Evolutionary conservation across 2,113 vertebrate species (phyloP), one percentile per base, ranked within the genome.

Genomic region (Danionella cerebrum): DNA sequence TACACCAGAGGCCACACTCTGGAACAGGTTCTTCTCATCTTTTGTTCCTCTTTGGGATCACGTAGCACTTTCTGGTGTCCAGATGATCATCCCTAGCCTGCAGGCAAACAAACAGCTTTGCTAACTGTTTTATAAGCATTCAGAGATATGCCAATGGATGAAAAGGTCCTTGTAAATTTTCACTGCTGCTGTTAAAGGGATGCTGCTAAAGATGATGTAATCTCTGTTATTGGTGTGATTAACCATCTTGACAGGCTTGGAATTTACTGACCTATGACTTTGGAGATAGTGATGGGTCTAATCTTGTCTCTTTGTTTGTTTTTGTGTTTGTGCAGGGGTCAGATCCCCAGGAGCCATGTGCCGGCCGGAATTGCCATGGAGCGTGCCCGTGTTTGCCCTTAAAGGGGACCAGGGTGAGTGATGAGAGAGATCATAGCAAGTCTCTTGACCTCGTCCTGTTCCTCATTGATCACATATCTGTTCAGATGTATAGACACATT

Each of bases 351-450:
- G 75, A 58, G 24, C 71, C 75, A 5, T 77, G 75, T 64, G 75
- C 51, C 16, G 75, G 75, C 7, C 67, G 75, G 39, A 68, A 77
- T 58, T 77, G 75, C 41, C 53, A 36, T n/a, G 57, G 67, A 57
- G 13, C 18, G 18, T 77, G 75, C 50, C 64, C 67, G 1, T 77
- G 75, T 59, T 39, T 62, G 2, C 67, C 64, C 3, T 19, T 65
- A 33, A 77, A 77, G 66, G 75, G 75, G 54, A 53, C 55, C 65
- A 73, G 75, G 71, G 75, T 77, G 21, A 77, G 75, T 67, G 4
- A 39, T 39, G 12, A 69, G 22, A 53, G 44, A 39, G 59, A 48
- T 63, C 6, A 64, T 50, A 48, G 12, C 18, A 11, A n/a, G 6
- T 16, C 4, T 35, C 8, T 19, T 48, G 60, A 64, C 44, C 29